Conservation (phyloP, 2,113 vertebrate genomes). For the Apteryx owenii region DNA sequence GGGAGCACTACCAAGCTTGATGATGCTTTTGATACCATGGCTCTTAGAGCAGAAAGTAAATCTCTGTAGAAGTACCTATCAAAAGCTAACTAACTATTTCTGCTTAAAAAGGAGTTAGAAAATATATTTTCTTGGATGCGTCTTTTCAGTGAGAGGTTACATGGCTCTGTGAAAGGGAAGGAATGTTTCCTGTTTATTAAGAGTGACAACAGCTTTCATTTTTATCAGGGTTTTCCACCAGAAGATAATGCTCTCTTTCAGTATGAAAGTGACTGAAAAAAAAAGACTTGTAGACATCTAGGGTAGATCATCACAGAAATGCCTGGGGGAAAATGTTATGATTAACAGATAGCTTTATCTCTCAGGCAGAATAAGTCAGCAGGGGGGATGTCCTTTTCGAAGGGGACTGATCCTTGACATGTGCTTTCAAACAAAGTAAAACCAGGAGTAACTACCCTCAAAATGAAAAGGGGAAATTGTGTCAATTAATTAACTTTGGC, state of each 20-base stretch:
- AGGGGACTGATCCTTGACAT: not conserved
- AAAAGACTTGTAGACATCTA: not conserved
- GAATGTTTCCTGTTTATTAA: not conserved
- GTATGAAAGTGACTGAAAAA: not conserved
- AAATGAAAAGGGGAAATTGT: not conserved
- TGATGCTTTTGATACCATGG: not conserved
- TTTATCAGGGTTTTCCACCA: not conserved
- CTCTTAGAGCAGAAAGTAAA: not conserved
- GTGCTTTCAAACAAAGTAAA: not conserved
- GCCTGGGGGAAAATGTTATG: not conserved
- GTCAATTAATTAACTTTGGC: not conserved
- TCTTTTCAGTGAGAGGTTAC: not conserved
- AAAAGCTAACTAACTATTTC: not conserved
- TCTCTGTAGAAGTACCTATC: not conserved
- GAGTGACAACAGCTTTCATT: not conserved
- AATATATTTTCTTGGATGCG: not conserved
- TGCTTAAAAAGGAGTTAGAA: not conserved
- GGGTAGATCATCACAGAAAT: not conserved
- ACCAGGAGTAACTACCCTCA: rapidly evolving
- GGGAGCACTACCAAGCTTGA: not conserved
- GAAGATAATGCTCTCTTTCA: not conserved
- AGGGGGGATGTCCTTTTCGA: not conserved
- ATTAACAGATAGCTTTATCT: not conserved
- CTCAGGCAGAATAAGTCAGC: not conserved
- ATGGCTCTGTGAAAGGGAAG: not conserved